Evolutionary conservation across 2,888 invertebrate species (phyloP), one percentile per base, ranked within the genome.

Genomic region (Drosophila algonquin): DNA sequence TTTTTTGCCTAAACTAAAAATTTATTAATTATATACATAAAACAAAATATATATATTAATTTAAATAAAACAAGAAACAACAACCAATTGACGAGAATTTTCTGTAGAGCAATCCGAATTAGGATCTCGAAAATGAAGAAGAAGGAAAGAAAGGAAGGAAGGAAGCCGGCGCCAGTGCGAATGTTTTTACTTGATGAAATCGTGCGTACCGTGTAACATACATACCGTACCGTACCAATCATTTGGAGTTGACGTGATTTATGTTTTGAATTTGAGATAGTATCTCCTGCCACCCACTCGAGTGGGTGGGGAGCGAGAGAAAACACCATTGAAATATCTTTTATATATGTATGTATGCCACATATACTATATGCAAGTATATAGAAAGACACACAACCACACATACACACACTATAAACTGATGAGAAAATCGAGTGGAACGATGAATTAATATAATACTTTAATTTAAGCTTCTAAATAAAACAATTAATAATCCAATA

Each of bases 401-500:
- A 61, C 32, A 77, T 46, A 68, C 56, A 77, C 47, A 73, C 55
- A 76, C 56, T 52, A 87, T 82, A 77, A 77, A 77, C 78, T 77
- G 77, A 80, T 73, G 74, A 69, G 73, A 65, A 80, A 76, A 70
- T 65, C 76, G 76, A 71, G 80, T 71, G 79, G 77, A 79, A 75
- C 70, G 81, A 86, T 76, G 76, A 87, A 87, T 85, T 83, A 87
- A 86, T 79, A 79, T 89, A 88, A 89, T 87, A 89, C 87, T 85
- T 88, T 87, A 90, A 79, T 90, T 87, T 87, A 89, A 90, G 89
- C 90, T 87, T 87, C 90, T 82, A 83, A 90, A 89, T 89, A 87
- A 85, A 89, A 87, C 81, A 87, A 88, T 89, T 87, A 89, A 79
- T 81, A 84, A 82, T 82, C 82, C 75, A 87, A 89, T 84, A 84